These are phyloP conservation scores for Megaceryle alcyon DNA, from an alignment of 2,797 vertebrate species.

Conservation along the genomic window DNA sequence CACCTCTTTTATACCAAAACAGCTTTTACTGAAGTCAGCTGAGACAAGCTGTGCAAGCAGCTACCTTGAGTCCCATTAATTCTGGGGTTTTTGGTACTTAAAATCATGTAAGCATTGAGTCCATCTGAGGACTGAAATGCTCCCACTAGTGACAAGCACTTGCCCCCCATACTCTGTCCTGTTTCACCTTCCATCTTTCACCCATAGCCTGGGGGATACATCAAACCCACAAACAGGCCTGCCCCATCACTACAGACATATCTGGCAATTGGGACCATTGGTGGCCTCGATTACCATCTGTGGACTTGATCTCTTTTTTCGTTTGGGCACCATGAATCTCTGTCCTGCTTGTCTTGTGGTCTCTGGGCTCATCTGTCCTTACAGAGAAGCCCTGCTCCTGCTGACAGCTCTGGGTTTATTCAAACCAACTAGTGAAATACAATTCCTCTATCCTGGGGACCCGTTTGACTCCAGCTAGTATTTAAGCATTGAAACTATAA, in stretches of 20 bases:
- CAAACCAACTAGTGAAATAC: neutral
- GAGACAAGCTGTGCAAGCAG: neutral
- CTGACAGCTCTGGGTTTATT: neutral
- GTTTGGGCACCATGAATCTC: neutral
- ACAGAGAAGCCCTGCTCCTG: neutral
- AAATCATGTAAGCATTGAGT: neutral
- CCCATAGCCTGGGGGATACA: neutral
- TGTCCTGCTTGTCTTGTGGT: neutral
- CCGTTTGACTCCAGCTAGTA: neutral
- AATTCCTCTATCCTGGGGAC: neutral
- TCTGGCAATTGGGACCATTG: accelerated
- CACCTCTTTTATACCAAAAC: neutral
- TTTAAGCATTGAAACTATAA: neutral
- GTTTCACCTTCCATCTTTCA: neutral
- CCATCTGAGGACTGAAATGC: neutral
- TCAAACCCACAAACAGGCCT: neutral
- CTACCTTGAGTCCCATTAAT: neutral
- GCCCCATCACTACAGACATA: neutral
- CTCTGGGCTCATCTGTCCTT: neutral
- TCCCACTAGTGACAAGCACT: neutral
- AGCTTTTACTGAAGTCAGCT: neutral
- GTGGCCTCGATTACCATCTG: neutral
- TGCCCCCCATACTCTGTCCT: neutral
- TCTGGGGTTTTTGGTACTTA: neutral
- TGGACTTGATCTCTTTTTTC: neutral